A percentile compares a stretch with the other conserved stretches of the same genome.
Conservation (phyloP, 2,888 invertebrate genomes). For the Sinodicranocentrus sp. region DNA sequence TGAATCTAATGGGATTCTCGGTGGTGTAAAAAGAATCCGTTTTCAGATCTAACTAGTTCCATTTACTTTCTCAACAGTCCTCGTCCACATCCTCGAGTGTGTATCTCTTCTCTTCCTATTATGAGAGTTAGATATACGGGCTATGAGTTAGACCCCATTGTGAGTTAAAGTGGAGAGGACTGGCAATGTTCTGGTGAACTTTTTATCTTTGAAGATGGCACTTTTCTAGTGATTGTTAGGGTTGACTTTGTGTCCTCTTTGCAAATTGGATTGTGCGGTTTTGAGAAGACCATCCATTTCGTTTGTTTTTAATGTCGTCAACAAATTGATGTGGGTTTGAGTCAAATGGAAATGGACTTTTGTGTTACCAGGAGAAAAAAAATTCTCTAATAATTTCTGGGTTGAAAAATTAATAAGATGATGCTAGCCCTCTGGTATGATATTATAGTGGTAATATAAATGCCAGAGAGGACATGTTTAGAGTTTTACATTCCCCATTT, state of each 20-base stretch:
- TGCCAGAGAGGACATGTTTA: no score
- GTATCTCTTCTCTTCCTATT: no score
- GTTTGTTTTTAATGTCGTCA: conserved; percentile 37
- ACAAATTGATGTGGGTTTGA: no score
- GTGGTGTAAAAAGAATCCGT: conserved; percentile 54
- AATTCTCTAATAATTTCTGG: no score
- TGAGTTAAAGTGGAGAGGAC: background rate
- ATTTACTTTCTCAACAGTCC: conserved; percentile 40
- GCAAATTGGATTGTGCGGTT: conserved; percentile 63
- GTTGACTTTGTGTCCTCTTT: conserved; percentile 53
- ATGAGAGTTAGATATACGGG: background rate
- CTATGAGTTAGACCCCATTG: background rate
- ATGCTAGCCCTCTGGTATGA: background rate
- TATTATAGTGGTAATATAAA: no score
- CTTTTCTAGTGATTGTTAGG: conserved; percentile 52
- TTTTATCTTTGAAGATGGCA: conserved; percentile 56
- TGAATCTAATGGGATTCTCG: conserved; percentile 61
- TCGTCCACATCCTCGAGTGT: background rate
- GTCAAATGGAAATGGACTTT: no score
- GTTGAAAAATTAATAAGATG: background rate
- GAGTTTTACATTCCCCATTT: no score
- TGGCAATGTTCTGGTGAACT: conserved; percentile 29
- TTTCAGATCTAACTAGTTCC: conserved; percentile 48
- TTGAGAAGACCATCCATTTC: conserved; percentile 33
- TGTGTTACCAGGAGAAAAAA: no score